Evolutionary conservation across 37 sponge, comb jelly and placozoan genomes (phyloP).

Genomic region (Corticium candelabrum): DNA sequence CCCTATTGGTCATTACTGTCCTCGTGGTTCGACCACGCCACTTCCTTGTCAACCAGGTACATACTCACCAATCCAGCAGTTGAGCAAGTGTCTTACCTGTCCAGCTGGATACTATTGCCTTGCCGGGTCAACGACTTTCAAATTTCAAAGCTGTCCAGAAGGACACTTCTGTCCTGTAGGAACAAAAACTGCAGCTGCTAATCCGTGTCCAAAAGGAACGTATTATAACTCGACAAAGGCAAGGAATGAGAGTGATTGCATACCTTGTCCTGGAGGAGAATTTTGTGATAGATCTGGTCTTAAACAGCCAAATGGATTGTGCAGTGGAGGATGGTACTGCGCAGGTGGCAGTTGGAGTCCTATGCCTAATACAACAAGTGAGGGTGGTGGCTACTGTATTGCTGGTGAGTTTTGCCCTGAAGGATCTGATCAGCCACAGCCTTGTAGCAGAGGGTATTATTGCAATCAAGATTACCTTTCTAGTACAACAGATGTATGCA

Average conservation of each 20-base stretch:
- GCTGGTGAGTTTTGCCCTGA: constrained; percentile 26
- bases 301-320: constrained; percentile 6
- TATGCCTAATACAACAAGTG: not conserved
- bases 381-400: constrained; percentile 6
- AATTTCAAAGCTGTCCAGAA: constrained; percentile 6
- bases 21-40: constrained; percentile 11
- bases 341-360: not conserved
- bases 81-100: not conserved
- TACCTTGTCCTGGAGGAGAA: not conserved
- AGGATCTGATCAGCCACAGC: constrained; percentile 15
- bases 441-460: constrained; percentile 26
- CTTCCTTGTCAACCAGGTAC: constrained; percentile 2
- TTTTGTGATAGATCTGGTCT: not conserved
- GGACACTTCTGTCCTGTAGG: constrained; percentile 27
- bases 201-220: constrained; percentile 12
- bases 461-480: not conserved
- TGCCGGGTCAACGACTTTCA: constrained; percentile 14
- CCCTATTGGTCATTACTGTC: constrained; percentile 29
- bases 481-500: constrained; percentile 11
- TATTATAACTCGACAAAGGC: not conserved
- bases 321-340: constrained; percentile 18
- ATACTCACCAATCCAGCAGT: not conserved
- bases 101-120: constrained; percentile 15
- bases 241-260: not conserved
- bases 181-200: not conserved